Conservation (phyloP, 2,888 invertebrate genomes). For the Phaedon cochleariae region DNA sequence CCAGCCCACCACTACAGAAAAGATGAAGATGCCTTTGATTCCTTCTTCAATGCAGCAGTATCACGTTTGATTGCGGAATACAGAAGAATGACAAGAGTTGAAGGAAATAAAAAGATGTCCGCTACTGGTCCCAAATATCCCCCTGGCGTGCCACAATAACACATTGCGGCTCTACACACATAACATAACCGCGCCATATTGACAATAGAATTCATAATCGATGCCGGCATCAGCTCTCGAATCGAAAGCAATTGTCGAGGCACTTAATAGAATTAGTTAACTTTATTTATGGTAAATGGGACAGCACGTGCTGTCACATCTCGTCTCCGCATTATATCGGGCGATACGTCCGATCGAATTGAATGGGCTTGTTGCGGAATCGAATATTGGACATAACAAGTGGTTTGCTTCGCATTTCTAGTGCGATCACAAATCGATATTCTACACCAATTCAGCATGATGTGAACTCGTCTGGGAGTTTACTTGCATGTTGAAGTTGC, state of each 20-base stretch:
- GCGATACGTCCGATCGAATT: background rate
- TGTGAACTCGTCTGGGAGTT: too few relatives aligned
- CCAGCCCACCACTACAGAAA: too few relatives aligned
- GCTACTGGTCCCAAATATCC: background rate
- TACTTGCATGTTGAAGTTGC: too few relatives aligned
- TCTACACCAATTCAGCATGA: too few relatives aligned
- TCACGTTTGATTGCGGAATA: too few relatives aligned
- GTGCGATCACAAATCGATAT: too few relatives aligned
- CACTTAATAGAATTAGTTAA: conserved; percentile 15
- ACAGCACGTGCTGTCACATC: conserved; percentile 13
- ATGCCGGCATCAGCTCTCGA: conserved; percentile 4
- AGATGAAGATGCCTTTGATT: too few relatives aligned
- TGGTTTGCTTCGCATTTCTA: too few relatives aligned
- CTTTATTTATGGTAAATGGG: conserved; percentile 14
- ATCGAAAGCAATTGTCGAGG: background rate
- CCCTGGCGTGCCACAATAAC: background rate
- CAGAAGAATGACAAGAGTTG: too few relatives aligned
- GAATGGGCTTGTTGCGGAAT: background rate
- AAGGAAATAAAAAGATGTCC: background rate
- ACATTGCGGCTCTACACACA: background rate
- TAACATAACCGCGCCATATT: background rate
- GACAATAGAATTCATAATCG: conserved; percentile 19
- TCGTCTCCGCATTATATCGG: background rate
- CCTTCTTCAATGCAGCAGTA: too few relatives aligned
- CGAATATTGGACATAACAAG: too few relatives aligned